Evolutionary conservation across 1,140 invertebrate species (phyloP), one percentile per base, ranked within the genome.

Genomic region (Alviniconcha marisindica): DNA sequence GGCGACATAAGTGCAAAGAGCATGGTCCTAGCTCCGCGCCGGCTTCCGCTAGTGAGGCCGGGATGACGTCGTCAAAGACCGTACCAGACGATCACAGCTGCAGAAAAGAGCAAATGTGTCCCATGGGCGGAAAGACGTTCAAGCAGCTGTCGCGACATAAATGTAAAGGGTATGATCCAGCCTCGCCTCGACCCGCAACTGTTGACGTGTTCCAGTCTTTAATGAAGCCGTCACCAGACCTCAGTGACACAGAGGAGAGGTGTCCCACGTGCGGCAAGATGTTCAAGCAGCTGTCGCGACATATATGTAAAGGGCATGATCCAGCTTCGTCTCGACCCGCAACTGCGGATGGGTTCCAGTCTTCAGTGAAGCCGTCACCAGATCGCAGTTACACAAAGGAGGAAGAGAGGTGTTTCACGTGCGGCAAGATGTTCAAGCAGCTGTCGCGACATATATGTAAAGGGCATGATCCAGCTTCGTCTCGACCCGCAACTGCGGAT

Each of bases 221-320:
- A 63, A 63, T 12, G 60, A n/a, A n/a, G n/a, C n/a, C 5, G 18
- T 33, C 60, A 5, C 60, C 60, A 63, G 60, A 63, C 7, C 4
- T 5, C 7, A 24, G 28, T n/a, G n/a, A n/a, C n/a, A n/a, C n/a
- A 63, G 60, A 31, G 24, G 21, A 63, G 24, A 24, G 7, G 24
- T 63, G 60, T 63, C 60, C 60, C 21, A 12, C 10, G 4, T 63
- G 60, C 60, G 60, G 60, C 21, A 63, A n/a, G 24, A 63, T 24
- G 60, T 63, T 63, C 60, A 63, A 63, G 24, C 60, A 63, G 24
- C 60, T 63, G 24, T 63, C 10, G 21, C 60, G 24, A 15, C 71
- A 74, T n/a, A 74, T 42, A 24, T 71, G 66, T 71, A 71, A 71
- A 71, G 36, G 51, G 51, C 51, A 12, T 12, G 51, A 14, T 54